Conservation (phyloP, 2,797 vertebrate species). For the Aulostomus chinensis region DNA sequence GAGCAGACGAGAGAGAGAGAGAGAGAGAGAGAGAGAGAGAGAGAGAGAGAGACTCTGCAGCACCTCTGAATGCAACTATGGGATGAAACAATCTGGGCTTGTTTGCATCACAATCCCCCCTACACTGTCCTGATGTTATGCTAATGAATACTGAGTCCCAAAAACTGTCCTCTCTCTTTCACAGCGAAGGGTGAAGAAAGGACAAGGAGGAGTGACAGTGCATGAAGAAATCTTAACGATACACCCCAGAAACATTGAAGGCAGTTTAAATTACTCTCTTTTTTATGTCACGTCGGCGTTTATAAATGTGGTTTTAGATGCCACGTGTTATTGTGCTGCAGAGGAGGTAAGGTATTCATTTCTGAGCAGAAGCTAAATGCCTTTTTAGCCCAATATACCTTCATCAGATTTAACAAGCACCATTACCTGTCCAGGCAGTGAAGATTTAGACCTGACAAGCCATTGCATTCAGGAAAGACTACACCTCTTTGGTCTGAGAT, state of each 20-base stretch:
- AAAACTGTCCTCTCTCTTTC: constrained; percentile 70
- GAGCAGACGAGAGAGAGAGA: constrained; percentile 27
- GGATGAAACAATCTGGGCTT: constrained; percentile 71
- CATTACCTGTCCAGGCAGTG: constrained; percentile 73
- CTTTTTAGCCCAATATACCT: constrained; percentile 58
- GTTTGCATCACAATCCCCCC: constrained; percentile 82
- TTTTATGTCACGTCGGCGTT: constrained; percentile 11
- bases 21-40: too few species aligned
- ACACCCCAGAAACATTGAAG: constrained; percentile 42
- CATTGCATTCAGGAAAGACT: constrained; percentile 75
- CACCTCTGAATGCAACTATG: constrained; percentile 56
- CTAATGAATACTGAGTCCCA: constrained; percentile 74
- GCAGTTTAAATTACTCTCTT: constrained; percentile 26
- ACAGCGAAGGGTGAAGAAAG: constrained; percentile 60
- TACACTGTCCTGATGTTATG: constrained; percentile 80
- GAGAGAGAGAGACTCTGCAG: constrained; percentile 34
- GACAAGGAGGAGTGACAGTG: constrained; percentile 65
- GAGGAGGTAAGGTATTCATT: constrained; percentile 25
- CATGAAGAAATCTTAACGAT: constrained; percentile 49
- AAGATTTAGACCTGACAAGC: constrained; percentile 79
- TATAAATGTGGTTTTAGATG: constrained; percentile 12
- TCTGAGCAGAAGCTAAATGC: constrained; percentile 47
- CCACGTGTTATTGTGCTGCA: constrained; percentile 31
- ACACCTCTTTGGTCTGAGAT: constrained; percentile 75
- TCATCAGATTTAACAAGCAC: constrained; percentile 73